These are phyloP conservation scores for Hylomyscus alleni DNA, from an alignment of 2,797 vertebrate genomes.

Conservation along the genomic window DNA sequence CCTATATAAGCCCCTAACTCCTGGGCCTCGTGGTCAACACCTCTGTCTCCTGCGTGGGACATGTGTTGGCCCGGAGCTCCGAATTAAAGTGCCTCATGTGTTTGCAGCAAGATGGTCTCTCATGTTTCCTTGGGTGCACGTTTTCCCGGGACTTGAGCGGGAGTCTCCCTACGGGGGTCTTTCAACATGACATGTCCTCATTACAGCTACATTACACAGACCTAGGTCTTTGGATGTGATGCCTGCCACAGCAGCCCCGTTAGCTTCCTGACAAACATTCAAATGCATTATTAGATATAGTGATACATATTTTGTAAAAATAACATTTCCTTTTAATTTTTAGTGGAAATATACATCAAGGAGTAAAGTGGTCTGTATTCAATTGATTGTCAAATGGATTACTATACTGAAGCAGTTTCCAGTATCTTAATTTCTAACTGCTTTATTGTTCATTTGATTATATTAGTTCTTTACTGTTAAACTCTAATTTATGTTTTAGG, in stretches of 20 bases:
- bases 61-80: no score
- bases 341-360: constrained; percentile 15
- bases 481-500: neutral
- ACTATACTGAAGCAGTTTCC: neutral
- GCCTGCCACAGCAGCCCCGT: neutral
- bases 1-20: no score
- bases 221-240: neutral
- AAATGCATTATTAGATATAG: constrained; percentile 52
- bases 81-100: no score
- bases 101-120: no score
- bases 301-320: constrained; percentile 48
- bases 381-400: neutral
- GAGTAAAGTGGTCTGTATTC: neutral
- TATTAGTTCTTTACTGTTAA: constrained; percentile 6
- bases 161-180: no score
- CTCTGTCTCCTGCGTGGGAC: no score
- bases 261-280: constrained; percentile 43
- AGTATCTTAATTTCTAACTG: constrained; percentile 1
- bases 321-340: constrained; percentile 20
- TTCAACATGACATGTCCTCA: neutral
- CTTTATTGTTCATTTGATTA: constrained; percentile 13
- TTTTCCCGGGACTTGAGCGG: no score
- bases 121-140: no score
- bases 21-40: no score
- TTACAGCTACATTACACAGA: neutral